These are phyloP conservation scores for Volucella inanis DNA, from an alignment of 2,888 invertebrate genomes.

Conservation along the genomic window DNA sequence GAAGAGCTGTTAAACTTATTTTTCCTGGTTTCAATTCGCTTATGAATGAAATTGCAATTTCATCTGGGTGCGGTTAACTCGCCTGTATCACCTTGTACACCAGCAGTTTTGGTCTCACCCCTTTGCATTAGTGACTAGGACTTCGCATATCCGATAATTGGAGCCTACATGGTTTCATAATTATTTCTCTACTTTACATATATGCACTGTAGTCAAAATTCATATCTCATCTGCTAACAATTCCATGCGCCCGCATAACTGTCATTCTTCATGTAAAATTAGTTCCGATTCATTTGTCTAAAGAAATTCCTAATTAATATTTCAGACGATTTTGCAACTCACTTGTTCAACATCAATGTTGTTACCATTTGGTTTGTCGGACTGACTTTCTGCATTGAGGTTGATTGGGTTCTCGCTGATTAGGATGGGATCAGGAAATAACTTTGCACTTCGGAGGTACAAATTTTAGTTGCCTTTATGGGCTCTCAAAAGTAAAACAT, in stretches of 20 bases:
- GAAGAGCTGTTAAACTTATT: constrained; percentile 58
- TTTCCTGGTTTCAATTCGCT: constrained; percentile 71
- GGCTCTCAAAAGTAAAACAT: too few species aligned
- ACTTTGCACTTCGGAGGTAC: not conserved
- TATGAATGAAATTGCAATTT: constrained; percentile 70
- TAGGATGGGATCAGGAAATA: not conserved
- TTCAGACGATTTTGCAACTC: constrained; percentile 54
- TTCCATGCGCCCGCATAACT: constrained; percentile 8
- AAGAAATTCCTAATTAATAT: constrained; percentile 72
- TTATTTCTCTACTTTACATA: constrained; percentile 8
- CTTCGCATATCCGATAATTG: constrained; percentile 56
- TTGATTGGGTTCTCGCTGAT: too few species aligned
- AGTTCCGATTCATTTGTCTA: constrained; percentile 72
- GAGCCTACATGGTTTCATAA: constrained; percentile 60
- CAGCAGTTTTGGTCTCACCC: constrained; percentile 22
- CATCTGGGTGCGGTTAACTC: constrained; percentile 42
- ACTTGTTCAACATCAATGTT: not conserved
- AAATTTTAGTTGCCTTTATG: too few species aligned
- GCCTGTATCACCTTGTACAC: not conserved
- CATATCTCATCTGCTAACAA: constrained; percentile 54
- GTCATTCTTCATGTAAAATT: constrained; percentile 59
- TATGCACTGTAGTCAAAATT: constrained; percentile 49
- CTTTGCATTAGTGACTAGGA: constrained; percentile 15
- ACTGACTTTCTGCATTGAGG: not conserved
- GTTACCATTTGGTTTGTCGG: too few species aligned